Evolutionary conservation across 2,888 invertebrate species (phyloP), one percentile per base, ranked within the genome.

Genomic region (Fabriciana adippe): DNA sequence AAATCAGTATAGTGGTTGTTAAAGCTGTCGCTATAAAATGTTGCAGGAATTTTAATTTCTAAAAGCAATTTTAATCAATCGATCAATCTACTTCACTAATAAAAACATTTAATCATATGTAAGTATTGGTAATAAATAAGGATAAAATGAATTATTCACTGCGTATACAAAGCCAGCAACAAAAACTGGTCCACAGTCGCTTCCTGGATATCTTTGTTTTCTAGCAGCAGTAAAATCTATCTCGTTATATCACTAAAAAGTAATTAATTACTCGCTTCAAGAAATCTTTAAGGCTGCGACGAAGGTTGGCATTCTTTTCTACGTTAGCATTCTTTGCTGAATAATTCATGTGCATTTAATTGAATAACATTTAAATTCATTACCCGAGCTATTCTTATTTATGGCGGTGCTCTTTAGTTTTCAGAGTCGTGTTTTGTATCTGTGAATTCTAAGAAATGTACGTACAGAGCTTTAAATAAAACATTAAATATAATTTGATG

Each of bases 311-410:
- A 86, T 90, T 89, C 85, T 89, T 89, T 88, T 81, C 80, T 77
- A 79, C 85, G 86, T 87, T 86, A 85, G 82, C 84, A 85, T 87
- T 86, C 81, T 84, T 84, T 83, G 76, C 79, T 89, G 89, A 89
- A 90, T 90, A 78, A 90, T 90, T 89, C 88, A 90, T 90, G 84
- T 86, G 88, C 87, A 88, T 88, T 87, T 88, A 87, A 90, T 89
- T 89, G 89, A 88, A 89, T 89, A 82, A 81, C 85, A 89, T 90
- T 89, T 87, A 88, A 89, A 90, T 90, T 89, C 83, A 90, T 90
- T 88, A 87, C 79, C 79, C 68, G 72, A 65, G 72, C 70, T 71
- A 69, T 73, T 74, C 67, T 75, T 72, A 68, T 74, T 69, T 70
- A 70, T 59, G 68, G 64, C 64, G 68, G 59, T 69, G 71, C 51